Conservation (phyloP, 2,797 vertebrate species). For the Megaceryle alcyon region DNA sequence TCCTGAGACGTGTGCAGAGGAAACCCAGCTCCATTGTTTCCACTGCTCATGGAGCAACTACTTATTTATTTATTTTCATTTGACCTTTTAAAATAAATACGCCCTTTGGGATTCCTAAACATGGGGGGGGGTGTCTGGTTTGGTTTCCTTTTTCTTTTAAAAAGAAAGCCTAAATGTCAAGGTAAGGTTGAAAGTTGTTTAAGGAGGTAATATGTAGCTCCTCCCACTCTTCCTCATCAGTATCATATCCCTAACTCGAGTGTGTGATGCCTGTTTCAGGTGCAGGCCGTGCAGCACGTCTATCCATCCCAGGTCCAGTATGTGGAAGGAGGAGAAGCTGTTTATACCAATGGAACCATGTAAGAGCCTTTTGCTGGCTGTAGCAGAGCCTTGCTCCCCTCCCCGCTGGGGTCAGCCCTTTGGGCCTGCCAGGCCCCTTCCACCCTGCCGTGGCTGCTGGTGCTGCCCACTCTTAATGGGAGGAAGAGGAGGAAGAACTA, state of each 20-base stretch:
- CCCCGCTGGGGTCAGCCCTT: neutral
- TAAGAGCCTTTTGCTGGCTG: slow-evolving; percentile 73
- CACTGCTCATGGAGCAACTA: slow-evolving; percentile 8
- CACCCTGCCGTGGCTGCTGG: neutral
- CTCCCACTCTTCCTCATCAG: fast-evolving
- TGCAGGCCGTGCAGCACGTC: slow-evolving; percentile 91
- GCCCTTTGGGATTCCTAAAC: neutral
- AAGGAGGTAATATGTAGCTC: neutral
- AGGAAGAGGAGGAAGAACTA: neutral
- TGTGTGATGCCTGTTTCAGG: slow-evolving; percentile 73
- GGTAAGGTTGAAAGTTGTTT: neutral
- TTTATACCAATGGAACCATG: slow-evolving; percentile 97
- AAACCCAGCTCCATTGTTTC: slow-evolving; percentile 53
- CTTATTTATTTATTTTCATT: slow-evolving; percentile 15
- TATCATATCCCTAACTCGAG: neutral
- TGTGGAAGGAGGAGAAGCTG: slow-evolving; percentile 91
- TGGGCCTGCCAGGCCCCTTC: neutral
- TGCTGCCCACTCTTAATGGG: neutral
- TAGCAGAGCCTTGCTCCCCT: neutral
- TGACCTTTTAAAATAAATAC: slow-evolving; percentile 12
- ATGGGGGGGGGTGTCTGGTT: neutral
- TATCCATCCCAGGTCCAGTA: slow-evolving; percentile 96
- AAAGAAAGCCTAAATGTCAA: neutral
- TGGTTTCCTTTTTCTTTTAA: neutral
- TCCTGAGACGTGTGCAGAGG: neutral